These are phyloP conservation scores for Melanotus villosus DNA, from an alignment of 2,888 invertebrate genomes.

Conservation along the genomic window DNA sequence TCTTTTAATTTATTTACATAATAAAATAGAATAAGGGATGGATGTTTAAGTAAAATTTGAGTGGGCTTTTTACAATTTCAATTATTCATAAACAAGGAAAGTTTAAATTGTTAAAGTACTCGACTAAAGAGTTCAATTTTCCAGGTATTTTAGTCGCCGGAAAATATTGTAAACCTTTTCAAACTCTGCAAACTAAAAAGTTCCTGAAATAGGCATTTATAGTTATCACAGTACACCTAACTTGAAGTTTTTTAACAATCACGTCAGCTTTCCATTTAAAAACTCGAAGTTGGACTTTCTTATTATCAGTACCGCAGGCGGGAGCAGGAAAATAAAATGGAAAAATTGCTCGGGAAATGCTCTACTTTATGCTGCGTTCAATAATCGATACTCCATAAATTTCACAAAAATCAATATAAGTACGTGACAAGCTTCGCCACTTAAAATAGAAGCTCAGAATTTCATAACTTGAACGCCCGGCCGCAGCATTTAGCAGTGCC, in stretches of 20 bases:
- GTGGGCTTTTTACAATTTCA: too few relatives aligned
- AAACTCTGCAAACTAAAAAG: constrained; percentile 5
- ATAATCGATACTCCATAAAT: constrained; percentile 35
- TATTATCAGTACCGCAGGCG: constrained; percentile 25
- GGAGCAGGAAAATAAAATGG: constrained; percentile 25
- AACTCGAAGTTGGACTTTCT: constrained; percentile 5
- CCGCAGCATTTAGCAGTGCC: constrained; percentile 14
- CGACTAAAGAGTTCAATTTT: constrained; percentile 9
- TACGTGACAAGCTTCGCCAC: constrained; percentile 28
- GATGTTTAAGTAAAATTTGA: too few relatives aligned
- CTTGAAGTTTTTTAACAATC: constrained; percentile 18
- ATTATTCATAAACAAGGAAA: neutral
- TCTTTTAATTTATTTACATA: too few relatives aligned
- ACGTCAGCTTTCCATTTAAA: constrained; percentile 21
- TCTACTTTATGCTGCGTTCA: constrained; percentile 27
- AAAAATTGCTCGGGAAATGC: constrained; percentile 31
- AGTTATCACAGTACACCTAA: constrained; percentile 15
- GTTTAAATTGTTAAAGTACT: constrained; percentile 1
- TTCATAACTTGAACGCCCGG: constrained; percentile 20
- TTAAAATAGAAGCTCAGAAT: constrained; percentile 27
- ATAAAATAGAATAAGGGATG: too few relatives aligned
- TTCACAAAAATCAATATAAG: constrained; percentile 31
- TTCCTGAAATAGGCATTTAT: neutral
- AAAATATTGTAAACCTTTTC: constrained; percentile 7
- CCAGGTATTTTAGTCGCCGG: neutral